These are phyloP conservation scores for Acrocephalus arundinaceus DNA, from an alignment of 2,113 vertebrate species.

Conservation along the genomic window DNA sequence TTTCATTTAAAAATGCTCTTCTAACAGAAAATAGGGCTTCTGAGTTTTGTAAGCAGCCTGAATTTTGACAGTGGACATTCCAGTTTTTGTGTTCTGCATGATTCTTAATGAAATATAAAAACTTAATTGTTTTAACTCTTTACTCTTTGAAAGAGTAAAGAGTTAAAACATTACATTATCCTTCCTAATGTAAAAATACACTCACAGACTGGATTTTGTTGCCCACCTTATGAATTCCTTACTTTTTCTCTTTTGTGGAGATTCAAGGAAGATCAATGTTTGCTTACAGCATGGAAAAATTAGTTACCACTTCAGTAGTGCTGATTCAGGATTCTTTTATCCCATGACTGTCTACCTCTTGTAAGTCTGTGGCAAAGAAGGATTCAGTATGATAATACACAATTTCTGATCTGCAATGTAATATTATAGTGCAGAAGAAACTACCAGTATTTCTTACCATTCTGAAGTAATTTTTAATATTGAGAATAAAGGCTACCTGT, in stretches of 20 bases:
- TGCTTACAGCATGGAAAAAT: neutral
- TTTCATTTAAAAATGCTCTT: neutral
- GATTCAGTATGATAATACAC: neutral
- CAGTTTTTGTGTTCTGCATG: accelerated
- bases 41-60: neutral
- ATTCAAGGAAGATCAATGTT: neutral
- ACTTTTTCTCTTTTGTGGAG: neutral
- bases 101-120: neutral
- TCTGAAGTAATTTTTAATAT: neutral
- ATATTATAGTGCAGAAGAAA: neutral
- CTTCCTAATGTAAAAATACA: neutral
- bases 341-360: neutral
- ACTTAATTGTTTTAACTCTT: neutral
- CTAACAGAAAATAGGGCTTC: neutral
- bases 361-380: neutral
- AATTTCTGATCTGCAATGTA: neutral
- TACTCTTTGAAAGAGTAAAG: too few species aligned
- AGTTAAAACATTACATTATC: too few species aligned
- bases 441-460: neutral
- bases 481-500: neutral
- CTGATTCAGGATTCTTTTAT: neutral
- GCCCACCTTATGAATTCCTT: neutral
- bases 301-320: neutral
- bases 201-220: neutral
- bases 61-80: neutral